These are phyloP conservation scores for Thunnus maccoyii DNA, from an alignment of 2,113 vertebrate species.

Conservation along the genomic window DNA sequence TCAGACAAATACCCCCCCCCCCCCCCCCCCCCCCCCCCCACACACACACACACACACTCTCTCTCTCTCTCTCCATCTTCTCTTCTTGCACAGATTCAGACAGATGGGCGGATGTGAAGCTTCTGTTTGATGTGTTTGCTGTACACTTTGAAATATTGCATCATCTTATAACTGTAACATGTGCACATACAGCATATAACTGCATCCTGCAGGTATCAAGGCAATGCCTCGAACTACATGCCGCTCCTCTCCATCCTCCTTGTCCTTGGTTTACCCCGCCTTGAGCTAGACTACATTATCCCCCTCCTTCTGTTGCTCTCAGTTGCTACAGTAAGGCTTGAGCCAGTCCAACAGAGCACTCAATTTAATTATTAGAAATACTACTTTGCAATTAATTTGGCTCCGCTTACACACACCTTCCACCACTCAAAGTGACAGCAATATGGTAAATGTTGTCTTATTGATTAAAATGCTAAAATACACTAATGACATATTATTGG, in stretches of 20 bases:
- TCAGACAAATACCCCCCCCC: conserved; percentile 26
- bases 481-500: conserved; percentile 24
- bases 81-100: conserved; percentile 14
- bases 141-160: conserved; percentile 25
- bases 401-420: conserved; percentile 34
- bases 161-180: conserved; percentile 11
- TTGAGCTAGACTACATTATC: conserved; percentile 26
- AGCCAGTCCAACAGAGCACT: conserved; percentile 57
- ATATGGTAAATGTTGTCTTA: conserved; percentile 59
- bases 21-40: neutral
- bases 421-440: conserved; percentile 39
- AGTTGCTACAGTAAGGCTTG: conserved; percentile 30
- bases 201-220: conserved; percentile 41
- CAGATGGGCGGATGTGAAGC: neutral
- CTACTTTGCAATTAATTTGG: conserved; percentile 53
- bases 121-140: neutral
- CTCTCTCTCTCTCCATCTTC: conserved; percentile 3
- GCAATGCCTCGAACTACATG: conserved; percentile 21
- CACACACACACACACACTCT: neutral
- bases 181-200: neutral
- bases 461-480: conserved; percentile 55
- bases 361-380: conserved; percentile 60
- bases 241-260: neutral
- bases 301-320: conserved; percentile 31
- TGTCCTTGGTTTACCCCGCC: conserved; percentile 59